phyloP scores from a whole-genome alignment of 1,140 invertebrate genomes.

The Drosophila persimilis region DNA sequence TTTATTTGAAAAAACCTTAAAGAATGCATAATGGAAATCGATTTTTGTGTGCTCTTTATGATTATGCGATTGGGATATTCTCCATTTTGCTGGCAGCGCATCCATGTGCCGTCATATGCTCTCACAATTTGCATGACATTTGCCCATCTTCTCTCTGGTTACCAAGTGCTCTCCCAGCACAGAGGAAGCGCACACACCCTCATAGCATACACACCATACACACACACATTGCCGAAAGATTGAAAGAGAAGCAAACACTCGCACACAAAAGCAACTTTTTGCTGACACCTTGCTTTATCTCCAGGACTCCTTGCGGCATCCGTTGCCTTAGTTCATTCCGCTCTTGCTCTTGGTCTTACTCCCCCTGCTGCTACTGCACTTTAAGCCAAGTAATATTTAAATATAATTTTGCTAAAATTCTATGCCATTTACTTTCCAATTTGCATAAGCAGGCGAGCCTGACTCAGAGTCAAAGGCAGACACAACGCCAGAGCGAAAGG shows the following conservation, averaged over 20 bases:
- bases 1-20: neutral
- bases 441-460: constrained; percentile 51
- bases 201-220: constrained; percentile 20
- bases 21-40: constrained; percentile 5
- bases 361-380: constrained; percentile 22
- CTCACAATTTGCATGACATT: constrained; percentile 29
- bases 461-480: neutral
- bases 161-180: constrained; percentile 18
- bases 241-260: constrained; percentile 35
- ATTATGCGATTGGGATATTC: neutral
- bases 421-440: constrained; percentile 39
- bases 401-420: constrained; percentile 57
- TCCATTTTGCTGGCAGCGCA: constrained; percentile 22
- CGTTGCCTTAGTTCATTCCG: constrained; percentile 15
- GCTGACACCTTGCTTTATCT: constrained; percentile 56
- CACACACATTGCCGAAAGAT: constrained; percentile 20
- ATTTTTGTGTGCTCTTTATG: constrained; percentile 1
- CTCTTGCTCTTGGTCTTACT: too few relatives aligned
- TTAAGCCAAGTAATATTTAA: constrained; percentile 63
- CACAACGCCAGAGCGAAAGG: too few relatives aligned
- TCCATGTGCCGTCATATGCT: constrained; percentile 18
- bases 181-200: constrained; percentile 38
- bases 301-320: constrained; percentile 19
- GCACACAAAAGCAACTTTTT: constrained; percentile 33
- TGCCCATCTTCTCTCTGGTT: constrained; percentile 19